Conservation (phyloP, 2,888 invertebrate genomes). For the Orthosia gracilis region DNA sequence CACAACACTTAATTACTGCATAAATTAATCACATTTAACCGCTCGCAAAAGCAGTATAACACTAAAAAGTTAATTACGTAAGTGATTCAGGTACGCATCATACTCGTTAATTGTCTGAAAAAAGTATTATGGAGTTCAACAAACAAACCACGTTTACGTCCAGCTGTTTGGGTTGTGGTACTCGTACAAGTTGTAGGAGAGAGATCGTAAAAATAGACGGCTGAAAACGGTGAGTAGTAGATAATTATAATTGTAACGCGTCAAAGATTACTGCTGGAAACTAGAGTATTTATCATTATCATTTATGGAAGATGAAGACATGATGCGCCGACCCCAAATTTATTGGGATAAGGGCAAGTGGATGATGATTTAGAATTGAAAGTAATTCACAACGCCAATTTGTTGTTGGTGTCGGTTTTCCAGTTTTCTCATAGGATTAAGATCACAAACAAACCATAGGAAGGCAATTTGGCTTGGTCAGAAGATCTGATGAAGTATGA, state of each 20-base stretch:
- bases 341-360: too few relatives aligned
- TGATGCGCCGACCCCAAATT: too few relatives aligned
- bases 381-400: too few relatives aligned
- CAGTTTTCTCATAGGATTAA: too few relatives aligned
- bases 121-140: conserved; percentile 73
- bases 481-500: not conserved
- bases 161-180: conserved; percentile 34
- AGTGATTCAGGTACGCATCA: conserved; percentile 61
- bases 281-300: too few relatives aligned
- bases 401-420: too few relatives aligned
- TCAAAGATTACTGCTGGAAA: too few relatives aligned
- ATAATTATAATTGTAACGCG: too few relatives aligned
- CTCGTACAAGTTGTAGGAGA: conserved; percentile 33
- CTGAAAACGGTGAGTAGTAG: not conserved
- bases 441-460: not conserved
- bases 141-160: conserved; percentile 69
- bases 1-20: not conserved
- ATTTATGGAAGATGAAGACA: too few relatives aligned
- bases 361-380: too few relatives aligned
- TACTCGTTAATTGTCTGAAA: conserved; percentile 69
- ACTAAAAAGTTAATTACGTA: conserved; percentile 49
- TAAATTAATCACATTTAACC: not conserved
- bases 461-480: not conserved
- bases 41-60: conserved; percentile 14
- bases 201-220: too few relatives aligned